Evolutionary conservation across 2,797 vertebrate species (phyloP), one percentile per base, ranked within the genome.

Genomic region (Ispidina lecontei): DNA sequence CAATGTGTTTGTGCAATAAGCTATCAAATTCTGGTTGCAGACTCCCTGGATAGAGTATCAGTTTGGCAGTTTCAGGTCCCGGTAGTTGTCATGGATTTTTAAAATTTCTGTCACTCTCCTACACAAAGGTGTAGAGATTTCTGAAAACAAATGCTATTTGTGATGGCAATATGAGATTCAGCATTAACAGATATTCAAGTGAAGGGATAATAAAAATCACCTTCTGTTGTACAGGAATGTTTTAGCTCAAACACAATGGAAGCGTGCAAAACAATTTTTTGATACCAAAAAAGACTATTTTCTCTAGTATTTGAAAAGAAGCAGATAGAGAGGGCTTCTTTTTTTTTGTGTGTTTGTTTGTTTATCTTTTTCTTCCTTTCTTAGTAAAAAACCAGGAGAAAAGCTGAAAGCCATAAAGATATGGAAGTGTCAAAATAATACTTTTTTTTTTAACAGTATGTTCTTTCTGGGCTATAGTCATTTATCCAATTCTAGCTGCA

Each of bases 301-400:
- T 73, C 12, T 77, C 8, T 77, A 25, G 31, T 47, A 26, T 82
- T 74, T 62, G 35, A 67, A 70, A 21, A 13, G 2, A 6, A 4
- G 2, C 0, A 1, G 15, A 16, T 3, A 6, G 21, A 51, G 4
- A 28, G 3, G 1, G 5, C 20, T 81, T 77, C 5, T 73, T 60
- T 72, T 74, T 47, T 35, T 59, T 68, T 55, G 3, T 46, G 56
- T 39, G 14, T 39, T 39, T 39, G 37, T 39, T 39, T 14, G 37
- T 15, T 39, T 39, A 14, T 63, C 12, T 59, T 7, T 60, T 82
- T 52, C 20, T 79, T 63, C 9, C 5, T 58, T 75, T 81, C 15
- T 56, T 14, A 44, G 17, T 54, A 46, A 60, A 67, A 12, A 14
- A 6, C 4, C 23, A 39, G 33, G 4, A 70, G 10, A 37, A 81